Base-by-base conservation (phyloP, 2,797 vertebrate species). In the Typhlichthys eigenmanni region DNA sequence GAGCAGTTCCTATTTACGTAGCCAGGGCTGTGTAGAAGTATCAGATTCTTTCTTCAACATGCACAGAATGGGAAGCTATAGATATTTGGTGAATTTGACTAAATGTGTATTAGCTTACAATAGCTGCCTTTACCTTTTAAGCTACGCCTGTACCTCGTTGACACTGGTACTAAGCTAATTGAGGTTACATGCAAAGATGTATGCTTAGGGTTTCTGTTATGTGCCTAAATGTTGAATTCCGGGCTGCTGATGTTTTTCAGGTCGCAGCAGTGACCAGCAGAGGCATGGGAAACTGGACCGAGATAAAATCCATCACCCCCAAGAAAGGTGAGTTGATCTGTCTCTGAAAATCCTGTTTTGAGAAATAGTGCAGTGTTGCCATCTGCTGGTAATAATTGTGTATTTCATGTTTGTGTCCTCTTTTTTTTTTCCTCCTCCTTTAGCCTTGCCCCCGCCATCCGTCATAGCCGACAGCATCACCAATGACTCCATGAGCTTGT, bases 201-300 rank as follows among this genome's bases (percentile, higher is more conserved):
- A 59, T 65, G 70, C 74, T 46, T 50, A 7, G 49, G 7, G 13
- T 50, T 8, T 14, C 65, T 1, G 65, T 3, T 49, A 29, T 4
- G 24, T 29, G 9, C 55, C 45, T 24, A 32, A 46, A 58, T 54
- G 45, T 19, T 32, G 29, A 10, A 8, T 1, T 10, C 8, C 4
- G 50, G 1, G n/a, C 38, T 60, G 14, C 1, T 59, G 6, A 32
- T 64, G 19, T 85, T 24, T 47, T 49, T 10, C 88, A 99, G 97
- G 96, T 98, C 83, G 95, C 97, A 60, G 97, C 97, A 0, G 95
- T 98, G 52, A 98, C 97, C 55, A 95, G 95, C 80, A 92, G 95
- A 68, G 96, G 97, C 4, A 91, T 96, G 9, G 96, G 96, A 47
- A 97, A 97, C 60, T 99, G 97, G 96, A 94, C 94, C 0, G 95